Conservation (phyloP, 2,113 vertebrate species). For the Natator depressus region DNA sequence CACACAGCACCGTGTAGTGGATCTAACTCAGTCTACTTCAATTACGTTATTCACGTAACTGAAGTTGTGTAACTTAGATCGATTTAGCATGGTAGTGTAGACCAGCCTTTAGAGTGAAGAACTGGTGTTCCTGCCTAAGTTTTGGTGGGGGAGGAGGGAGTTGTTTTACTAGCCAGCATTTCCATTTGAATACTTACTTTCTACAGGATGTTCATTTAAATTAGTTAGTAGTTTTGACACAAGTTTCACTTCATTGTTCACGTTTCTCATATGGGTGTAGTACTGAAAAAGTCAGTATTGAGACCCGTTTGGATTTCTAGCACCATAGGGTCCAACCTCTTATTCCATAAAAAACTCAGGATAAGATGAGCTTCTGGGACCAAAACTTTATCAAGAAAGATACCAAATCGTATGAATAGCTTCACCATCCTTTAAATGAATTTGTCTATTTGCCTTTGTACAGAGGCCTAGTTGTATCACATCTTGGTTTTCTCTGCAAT, state of each 20-base stretch:
- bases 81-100: too few species aligned
- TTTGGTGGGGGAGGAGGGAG: too few species aligned
- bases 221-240: neutral
- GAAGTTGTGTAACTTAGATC: too few species aligned
- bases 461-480: neutral
- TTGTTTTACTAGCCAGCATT: neutral
- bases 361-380: neutral
- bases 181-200: neutral
- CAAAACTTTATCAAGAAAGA: neutral
- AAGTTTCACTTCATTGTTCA: neutral
- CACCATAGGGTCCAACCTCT: neutral
- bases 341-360: neutral
- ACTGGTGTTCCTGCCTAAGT: rapidly evolving
- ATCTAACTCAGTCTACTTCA: too few species aligned
- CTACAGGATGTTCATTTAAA: neutral
- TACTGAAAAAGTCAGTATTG: neutral
- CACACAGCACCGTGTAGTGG: too few species aligned
- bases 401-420: neutral
- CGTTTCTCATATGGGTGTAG: neutral
- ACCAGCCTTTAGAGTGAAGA: neutral
- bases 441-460: neutral
- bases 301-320: neutral
- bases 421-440: neutral
- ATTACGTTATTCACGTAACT: too few species aligned
- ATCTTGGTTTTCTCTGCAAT: neutral